phyloP scores from a whole-genome alignment of 1,140 invertebrate genomes.

The Caenorhabditis latens region DNA sequence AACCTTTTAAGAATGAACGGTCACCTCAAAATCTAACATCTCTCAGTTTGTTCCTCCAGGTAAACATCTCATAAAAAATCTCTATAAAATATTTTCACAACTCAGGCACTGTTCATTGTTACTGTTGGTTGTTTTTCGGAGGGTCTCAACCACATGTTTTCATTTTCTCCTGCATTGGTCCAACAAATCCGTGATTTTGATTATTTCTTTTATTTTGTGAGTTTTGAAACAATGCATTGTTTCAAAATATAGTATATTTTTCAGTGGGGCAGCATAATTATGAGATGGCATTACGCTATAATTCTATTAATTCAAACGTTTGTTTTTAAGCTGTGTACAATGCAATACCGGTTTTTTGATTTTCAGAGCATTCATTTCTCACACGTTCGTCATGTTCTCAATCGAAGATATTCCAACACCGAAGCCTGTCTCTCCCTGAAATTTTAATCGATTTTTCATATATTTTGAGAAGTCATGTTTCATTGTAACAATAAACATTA shows the following conservation, averaged over 20 bases:
- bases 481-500: conserved; percentile 8
- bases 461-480: conserved; percentile 35
- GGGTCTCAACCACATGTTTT: neutral
- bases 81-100: neutral
- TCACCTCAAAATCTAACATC: neutral
- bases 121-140: neutral
- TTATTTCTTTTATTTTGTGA: neutral
- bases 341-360: neutral
- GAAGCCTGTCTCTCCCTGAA: no score
- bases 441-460: no score
- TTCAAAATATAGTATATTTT: neutral
- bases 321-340: neutral
- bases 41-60: neutral
- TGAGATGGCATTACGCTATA: conserved; percentile 23
- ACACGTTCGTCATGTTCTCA: neutral
- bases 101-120: neutral
- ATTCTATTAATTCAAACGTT: neutral
- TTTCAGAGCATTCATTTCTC: neutral
- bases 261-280: neutral
- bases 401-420: no score
- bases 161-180: neutral
- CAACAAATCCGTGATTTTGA: neutral
- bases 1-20: neutral
- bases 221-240: neutral
- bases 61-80: neutral